A percentile compares a stretch with the other conserved stretches of the same genome.
phyloP scores from a whole-genome alignment of 2,113 vertebrate genomes.

The Brevimyrus niger region DNA sequence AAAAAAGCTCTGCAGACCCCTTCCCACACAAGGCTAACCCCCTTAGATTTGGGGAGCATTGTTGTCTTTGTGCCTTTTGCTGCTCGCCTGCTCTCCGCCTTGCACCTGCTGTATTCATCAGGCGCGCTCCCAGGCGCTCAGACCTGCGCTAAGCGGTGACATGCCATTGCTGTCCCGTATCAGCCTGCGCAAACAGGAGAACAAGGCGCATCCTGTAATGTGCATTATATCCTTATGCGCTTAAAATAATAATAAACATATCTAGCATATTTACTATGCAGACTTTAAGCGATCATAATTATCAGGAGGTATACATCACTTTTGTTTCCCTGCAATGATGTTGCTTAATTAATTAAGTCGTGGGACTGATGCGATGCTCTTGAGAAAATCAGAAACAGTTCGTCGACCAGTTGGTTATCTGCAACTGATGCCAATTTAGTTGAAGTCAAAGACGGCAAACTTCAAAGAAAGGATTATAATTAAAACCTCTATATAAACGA shows the following conservation, averaged over 20 bases:
- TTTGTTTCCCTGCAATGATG: neutral
- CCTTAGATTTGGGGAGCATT: conserved; percentile 23
- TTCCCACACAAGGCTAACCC: conserved; percentile 15
- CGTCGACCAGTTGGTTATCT: conserved; percentile 32
- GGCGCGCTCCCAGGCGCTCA: neutral
- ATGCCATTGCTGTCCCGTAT: neutral
- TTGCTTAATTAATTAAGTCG: neutral
- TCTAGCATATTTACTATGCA: neutral
- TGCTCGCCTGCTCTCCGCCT: conserved; percentile 19
- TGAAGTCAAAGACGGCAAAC: conserved; percentile 33
- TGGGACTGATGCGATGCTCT: neutral
- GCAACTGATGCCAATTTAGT: conserved; percentile 33
- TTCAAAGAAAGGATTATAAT: conserved; percentile 40
- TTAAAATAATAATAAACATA: neutral
- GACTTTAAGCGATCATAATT: neutral
- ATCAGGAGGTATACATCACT: neutral
- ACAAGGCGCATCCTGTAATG: neutral
- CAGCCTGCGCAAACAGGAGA: neutral
- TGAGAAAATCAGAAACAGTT: conserved; percentile 26
- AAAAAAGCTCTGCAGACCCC: conserved; percentile 10
- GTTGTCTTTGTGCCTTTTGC: conserved; percentile 29
- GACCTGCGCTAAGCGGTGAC: neutral
- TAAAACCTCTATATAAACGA: conserved; percentile 33
- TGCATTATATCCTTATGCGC: neutral
- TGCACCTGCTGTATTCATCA: conserved; percentile 30